Evolutionary conservation across 2,888 invertebrate genomes (phyloP), one percentile per base, ranked within the genome.

Genomic region (Tachina grossa): DNA sequence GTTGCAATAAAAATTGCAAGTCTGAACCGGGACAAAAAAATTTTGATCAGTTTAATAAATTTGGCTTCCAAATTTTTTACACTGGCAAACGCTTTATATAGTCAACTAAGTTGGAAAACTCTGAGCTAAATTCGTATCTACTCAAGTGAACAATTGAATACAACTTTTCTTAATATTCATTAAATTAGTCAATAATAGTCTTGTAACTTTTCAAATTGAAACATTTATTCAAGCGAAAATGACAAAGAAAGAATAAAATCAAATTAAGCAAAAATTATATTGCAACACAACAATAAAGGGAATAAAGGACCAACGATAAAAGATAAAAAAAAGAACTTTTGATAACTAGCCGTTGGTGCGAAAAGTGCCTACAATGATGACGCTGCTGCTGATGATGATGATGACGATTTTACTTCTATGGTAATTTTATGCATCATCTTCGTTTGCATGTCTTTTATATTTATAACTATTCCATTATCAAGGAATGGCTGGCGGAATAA

Each of bases 391-490:
- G 49, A 51, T 9, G 4, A 41, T 19, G 41, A 61, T 75, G 19
- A 68, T 51, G 49, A 53, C 55, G 16, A 19, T 45, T 45, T 49
- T 31, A 49, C 22, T 61, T 43, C 65, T 41, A 74, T 72, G 55
- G 22, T 72, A 80, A 80, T 80, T 80, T 80, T 66, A 65, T 80
- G 75, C 75, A 69, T 63, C 55, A 69, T 63, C 53, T 63, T 31
- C 31, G 31, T 69, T 47, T 63, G 47, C 47, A 47, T 65, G 45
- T 19, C 65, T 72, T 63, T 4, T 45, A 55, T 8, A n/a, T n/a
- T n/a, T n/a, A 51, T 22, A 41, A 8, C 31, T 14, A 8, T 9
- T 41, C 49, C 13, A 41, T 71, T 39, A 65, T 80, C 66, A 39
- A 31, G 31, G 6, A 31, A 31, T 55, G 11, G 63, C 14, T 49